Evolutionary conservation across 1,140 invertebrate genomes (phyloP), one percentile per base, ranked within the genome.

Genomic region (Pogonognathellus flavescens): DNA sequence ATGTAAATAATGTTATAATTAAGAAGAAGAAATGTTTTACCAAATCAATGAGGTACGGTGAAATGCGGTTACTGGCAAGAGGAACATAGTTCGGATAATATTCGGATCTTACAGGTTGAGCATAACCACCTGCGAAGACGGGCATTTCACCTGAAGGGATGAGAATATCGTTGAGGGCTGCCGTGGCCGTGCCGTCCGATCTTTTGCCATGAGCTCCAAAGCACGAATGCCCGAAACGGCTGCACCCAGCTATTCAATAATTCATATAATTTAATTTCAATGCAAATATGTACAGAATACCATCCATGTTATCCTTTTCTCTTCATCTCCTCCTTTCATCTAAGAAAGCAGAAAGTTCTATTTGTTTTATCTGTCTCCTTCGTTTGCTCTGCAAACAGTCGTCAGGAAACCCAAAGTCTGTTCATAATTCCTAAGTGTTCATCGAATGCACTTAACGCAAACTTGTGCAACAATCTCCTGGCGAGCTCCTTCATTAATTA

Each of bases 121-220:
- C 22, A 50, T 55, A 82, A 55, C 52, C 80, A 55, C 80, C 80
- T 10, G 80, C 50, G 22, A 16, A 82, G 55, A 59, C 22, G 41
- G 80, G 80, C 8, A 82, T 82, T 59, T 57, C 70, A 50, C 70
- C 70, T 16, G 70, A 76, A 50, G 70, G 70, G 31, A 76, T 76
- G 70, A 76, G 70, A 76, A 41, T 50, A 31, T 76, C 70, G 31
- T 50, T 76, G 31, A 76, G 70, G 41, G 70, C 11, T 18, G n/a
- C 70, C 5, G 53, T 50, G 49, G 87, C 80, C 11, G 89, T 89
- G 25, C 91, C 90, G 25, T 92, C 92, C 1, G 93, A 93, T 84
- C 93, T 91, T 88, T 94, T 94, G 0, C 93, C 93, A 84, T 94
- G 93, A 0, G 93, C 93, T 13, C 93, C 93, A 84, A 92, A 94